phyloP scores from a whole-genome alignment of 2,888 invertebrate genomes.

The Willowsia nigromaculata region DNA sequence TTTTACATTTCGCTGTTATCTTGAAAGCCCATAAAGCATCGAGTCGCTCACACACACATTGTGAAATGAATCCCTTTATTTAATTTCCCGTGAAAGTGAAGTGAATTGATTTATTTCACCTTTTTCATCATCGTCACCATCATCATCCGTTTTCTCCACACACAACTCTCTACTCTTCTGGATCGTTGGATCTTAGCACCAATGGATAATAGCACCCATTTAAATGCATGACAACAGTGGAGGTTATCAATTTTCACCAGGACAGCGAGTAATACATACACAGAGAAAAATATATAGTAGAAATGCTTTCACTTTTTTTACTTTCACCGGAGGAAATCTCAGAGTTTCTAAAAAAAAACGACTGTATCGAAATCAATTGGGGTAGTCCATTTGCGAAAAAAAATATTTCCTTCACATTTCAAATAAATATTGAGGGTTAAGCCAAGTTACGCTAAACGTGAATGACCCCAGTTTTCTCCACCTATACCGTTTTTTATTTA shows the following conservation, averaged over 20 bases:
- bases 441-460: too few relatives aligned
- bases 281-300: too few relatives aligned
- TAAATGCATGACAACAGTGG: conserved; percentile 58
- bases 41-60: not conserved
- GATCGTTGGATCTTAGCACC: not conserved
- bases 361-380: too few relatives aligned
- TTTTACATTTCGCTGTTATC: too few relatives aligned
- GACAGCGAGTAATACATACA: too few relatives aligned
- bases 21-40: not conserved
- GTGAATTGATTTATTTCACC: conserved; percentile 44
- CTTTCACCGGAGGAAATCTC: too few relatives aligned
- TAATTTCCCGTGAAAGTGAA: conserved; percentile 38
- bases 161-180: not conserved
- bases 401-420: too few relatives aligned
- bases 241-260: conserved; percentile 59
- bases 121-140: conserved; percentile 35
- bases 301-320: not conserved
- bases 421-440: too few relatives aligned
- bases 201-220: conserved; percentile 37
- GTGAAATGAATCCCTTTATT: conserved; percentile 16
- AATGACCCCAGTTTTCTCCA: too few relatives aligned
- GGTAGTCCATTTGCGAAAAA: too few relatives aligned
- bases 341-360: too few relatives aligned
- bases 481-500: conserved; percentile 37
- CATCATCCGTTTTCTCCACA: not conserved